Evolutionary conservation across 2,113 vertebrate species (phyloP), one percentile per base, ranked within the genome.

Genomic region (Pygoscelis antarcticus): DNA sequence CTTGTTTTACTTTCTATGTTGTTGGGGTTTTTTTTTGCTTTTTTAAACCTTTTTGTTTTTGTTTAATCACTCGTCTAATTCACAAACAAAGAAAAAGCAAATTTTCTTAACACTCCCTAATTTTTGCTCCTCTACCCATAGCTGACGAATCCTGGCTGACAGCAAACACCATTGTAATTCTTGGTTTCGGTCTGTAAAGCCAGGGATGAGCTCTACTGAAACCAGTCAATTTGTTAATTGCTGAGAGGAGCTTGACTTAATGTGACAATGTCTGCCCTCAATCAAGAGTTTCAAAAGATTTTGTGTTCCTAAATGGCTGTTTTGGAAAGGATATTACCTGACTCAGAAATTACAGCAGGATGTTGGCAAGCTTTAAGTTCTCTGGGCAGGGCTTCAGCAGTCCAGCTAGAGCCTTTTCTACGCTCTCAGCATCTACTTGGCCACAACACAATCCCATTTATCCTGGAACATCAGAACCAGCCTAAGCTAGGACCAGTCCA

Each of bases 311-410:
- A 92, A 93, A 75, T 36, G 52, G 38, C 12, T 88, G 29, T 26
- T 93, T 80, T 75, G 68, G 79, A 94, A 94, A 77, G 71, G 76
- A n/a, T 70, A 77, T 83, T 90, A 90, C 88, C 79, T 93, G 90
- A 85, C 66, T 88, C 40, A 65, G 66, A 97, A 93, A 74, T 77
- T 77, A 62, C 75, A 94, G 83, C 54, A 91, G 71, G 79, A 77
- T 85, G 25, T 55, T 96, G 87, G 90, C 92, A 94, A 83, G 70
- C 46, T 81, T 27, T 69, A 74, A 49, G 10, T 80, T 86, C 40
- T 54, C 70, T 79, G 81, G 79, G 66, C 32, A 80, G 46, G 61
- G 69, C 66, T 93, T 95, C 93, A 77, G 60, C 71, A 58, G 62
- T 42, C 46, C 72, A 86, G 42, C 16, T 54, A 74, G 52, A 79